Percentiles rank a stretch among this genome's conserved stretches.
Evolutionary conservation across 2,888 invertebrate genomes (phyloP).

Genomic region (Trichopria drosophilae): DNA sequence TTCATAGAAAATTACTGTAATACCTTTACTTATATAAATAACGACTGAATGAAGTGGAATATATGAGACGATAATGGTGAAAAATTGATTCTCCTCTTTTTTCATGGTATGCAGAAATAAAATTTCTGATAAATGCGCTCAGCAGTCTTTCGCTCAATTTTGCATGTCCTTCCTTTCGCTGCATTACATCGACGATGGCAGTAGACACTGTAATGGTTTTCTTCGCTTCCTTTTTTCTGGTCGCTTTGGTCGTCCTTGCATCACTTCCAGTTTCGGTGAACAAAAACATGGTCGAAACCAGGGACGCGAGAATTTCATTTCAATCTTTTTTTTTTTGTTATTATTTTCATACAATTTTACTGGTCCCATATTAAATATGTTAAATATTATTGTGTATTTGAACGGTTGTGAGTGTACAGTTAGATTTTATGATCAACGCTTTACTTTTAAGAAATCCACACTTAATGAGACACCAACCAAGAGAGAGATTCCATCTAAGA

Average conservation of each 20-base stretch:
- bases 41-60: conserved; percentile 51
- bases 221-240: no score
- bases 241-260: no score
- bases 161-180: conserved; percentile 35
- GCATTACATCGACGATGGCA: conserved; percentile 15
- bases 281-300: no score
- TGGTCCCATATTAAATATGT: conserved; percentile 55
- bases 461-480: conserved; percentile 43
- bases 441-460: conserved; percentile 44
- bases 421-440: conserved; percentile 51
- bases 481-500: conserved; percentile 14
- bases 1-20: conserved; percentile 51
- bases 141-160: conserved; percentile 29
- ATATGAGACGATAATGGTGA: conserved; percentile 45
- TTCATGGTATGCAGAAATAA: conserved; percentile 42
- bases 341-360: conserved; percentile 26
- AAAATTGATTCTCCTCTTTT: conserved; percentile 40
- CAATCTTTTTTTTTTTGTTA: conserved; percentile 21
- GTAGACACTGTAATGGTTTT: no score
- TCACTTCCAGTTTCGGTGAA: no score
- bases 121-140: conserved; percentile 42
- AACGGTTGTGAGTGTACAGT: conserved; percentile 56
- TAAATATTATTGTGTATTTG: conserved; percentile 55
- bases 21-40: conserved; percentile 49
- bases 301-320: conserved; percentile 10